These are phyloP conservation scores for Ariopsis seemanni DNA, from an alignment of 2,113 vertebrate species.

Conservation along the genomic window DNA sequence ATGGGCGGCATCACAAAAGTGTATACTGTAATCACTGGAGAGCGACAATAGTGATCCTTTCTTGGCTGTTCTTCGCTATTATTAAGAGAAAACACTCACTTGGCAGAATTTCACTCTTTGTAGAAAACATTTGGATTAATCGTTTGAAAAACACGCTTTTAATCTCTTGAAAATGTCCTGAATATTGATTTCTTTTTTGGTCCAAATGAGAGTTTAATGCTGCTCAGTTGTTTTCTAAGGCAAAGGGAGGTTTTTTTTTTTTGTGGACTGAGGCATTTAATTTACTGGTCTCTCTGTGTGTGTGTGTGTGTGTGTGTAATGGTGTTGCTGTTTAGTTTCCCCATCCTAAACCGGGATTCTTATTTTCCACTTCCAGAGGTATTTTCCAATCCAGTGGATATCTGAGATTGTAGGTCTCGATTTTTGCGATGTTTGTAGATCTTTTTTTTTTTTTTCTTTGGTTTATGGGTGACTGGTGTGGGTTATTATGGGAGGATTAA, in stretches of 20 bases:
- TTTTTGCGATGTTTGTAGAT: constrained; percentile 25
- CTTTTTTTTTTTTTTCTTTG: constrained; percentile 11
- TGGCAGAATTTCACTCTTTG: background rate
- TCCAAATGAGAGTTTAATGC: constrained; percentile 16
- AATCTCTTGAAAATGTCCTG: background rate
- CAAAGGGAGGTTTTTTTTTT: background rate
- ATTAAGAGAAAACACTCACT: background rate
- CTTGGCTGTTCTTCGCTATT: background rate
- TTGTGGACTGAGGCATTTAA: background rate
- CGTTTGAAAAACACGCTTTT: background rate
- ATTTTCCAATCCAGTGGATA: constrained; percentile 14
- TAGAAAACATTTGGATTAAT: background rate
- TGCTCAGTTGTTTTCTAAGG: background rate
- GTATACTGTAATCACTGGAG: too few species aligned
- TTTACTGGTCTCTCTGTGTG: background rate
- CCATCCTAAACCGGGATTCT: constrained; percentile 10
- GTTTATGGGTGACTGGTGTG: constrained; percentile 39
- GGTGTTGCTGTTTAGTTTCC: constrained; percentile 25
- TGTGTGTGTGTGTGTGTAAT: constrained; percentile 13
- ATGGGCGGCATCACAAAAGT: background rate
- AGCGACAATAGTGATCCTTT: background rate
- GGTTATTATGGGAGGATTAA: constrained; percentile 63
- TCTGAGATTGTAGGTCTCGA: constrained; percentile 15
- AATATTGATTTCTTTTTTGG: constrained; percentile 7
- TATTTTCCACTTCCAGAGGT: constrained; percentile 41